Base-by-base conservation (phyloP, 2,888 invertebrate species). In the Artemia sinica region DNA sequence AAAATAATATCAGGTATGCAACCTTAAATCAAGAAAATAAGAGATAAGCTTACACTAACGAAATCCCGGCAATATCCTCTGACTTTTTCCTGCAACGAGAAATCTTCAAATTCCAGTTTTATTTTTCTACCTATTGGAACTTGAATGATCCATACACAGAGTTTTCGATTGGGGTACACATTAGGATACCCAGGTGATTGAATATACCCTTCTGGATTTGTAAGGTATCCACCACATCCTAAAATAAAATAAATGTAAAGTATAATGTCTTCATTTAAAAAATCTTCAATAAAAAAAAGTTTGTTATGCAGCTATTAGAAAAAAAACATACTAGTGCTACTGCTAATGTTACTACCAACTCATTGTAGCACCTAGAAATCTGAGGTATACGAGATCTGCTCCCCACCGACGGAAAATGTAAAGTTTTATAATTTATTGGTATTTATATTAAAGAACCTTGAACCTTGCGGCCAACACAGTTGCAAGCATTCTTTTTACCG, bases 111-210 rank as follows among this genome's bases (percentile, higher is more conserved):
- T 65, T 83, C 81, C 0, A 88, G 74, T 65, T 81, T 82, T n/a
- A 90, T 79, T 69, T 83, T 80, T 71, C 84, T 81, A 0, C 85
- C 86, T 74, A 78, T 77, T 0, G 85, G 84, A 1, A 84, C 85
- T 7, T 75, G 80, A n/a, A 88, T 85, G n/a, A 72, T 78, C 89
- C 89, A 89, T 9, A 78, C 77, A 74, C 90, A 91, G 63, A 81
- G 80, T 69, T 78, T 78, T 51, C 78, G 76, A 6, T 73, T 73
- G 0, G 77, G 76, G 67, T 81, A 79, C 0, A 78, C 75, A 9
- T 74, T 73, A 0, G 89, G 91, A 79, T 89, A 93, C 12, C 85
- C 85, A 0, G 86, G 86, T 12, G 87, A 84, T 66, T 81, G 81
- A 65, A 91, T 82, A 69, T 80, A 81, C 0, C 93, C 94, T 65